Evolutionary conservation across 2,888 invertebrate genomes (phyloP), one percentile per base, ranked within the genome.

Genomic region (Polymixis flavicincta): DNA sequence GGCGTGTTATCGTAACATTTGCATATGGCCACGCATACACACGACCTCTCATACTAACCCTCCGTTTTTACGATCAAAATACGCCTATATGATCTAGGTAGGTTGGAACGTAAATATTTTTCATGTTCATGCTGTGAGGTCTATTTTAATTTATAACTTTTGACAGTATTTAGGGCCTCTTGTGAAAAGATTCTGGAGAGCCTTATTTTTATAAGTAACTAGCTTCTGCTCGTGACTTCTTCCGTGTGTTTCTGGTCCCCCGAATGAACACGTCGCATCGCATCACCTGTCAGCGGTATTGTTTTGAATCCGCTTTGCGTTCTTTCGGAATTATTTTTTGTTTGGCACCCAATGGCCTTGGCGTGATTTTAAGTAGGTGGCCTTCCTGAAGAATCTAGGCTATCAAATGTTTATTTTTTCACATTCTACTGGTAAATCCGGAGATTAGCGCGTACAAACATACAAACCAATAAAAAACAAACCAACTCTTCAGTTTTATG

Each of bases 1-100:
- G 92, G 91, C 93, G 90, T 93, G 94, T 95, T 96, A 95, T 95
- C 95, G 94, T 95, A 91, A 94, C 92, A 96, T 96, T 96, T 95
- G 95, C 95, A 96, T 96, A 94, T 92, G 93, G 92, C 92, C 87
- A 89, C 89, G 89, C 90, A 91, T 91, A 91, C 88, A 88, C 85
- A 87, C 86, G 90, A 90, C 93, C 92, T 89, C 91, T 88, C 88
- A 80, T 87, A 90, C 92, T 93, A 92, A 93, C 94, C 93, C 92
- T 92, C 90, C 87, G 87, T 90, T 95, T 95, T 95, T 95, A 95
- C 92, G 95, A 93, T 86, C 90, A 84, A 85, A 86, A 92, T 91
- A 88, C 88, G 89, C 85, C 80, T 89, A 86, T 88, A 91, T 86
- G 83, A 84, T 89, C 90, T 90, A 91, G 86, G 82, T 89, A 88